phyloP scores from a whole-genome alignment of 2,113 vertebrate genomes.

The Pelodiscus sinensis region DNA sequence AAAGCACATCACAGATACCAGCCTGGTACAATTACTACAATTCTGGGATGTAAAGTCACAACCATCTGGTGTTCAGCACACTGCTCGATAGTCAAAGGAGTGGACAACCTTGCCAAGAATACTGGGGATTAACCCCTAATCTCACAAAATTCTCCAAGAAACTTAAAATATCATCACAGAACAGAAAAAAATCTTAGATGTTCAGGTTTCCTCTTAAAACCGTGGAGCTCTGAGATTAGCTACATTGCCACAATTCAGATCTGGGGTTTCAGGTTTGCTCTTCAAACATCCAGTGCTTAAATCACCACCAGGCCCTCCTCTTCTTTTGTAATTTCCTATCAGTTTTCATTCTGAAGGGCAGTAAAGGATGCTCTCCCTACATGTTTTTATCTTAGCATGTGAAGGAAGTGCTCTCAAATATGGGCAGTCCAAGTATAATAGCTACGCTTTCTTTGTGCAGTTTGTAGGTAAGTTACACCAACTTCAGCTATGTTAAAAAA shows the following conservation, averaged over 20 bases:
- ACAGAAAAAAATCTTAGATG: slow-evolving; percentile 47
- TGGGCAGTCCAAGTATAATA: rapidly evolving
- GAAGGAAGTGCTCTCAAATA: neutral
- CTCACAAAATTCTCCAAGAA: neutral
- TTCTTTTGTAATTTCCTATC: neutral
- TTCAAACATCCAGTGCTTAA: slow-evolving; percentile 31
- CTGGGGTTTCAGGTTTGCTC: neutral
- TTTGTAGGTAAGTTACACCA: neutral
- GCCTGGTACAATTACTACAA: neutral
- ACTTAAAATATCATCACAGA: slow-evolving; percentile 31
- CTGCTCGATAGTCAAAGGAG: slow-evolving; percentile 51
- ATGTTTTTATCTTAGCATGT: neutral
- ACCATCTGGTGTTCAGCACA: slow-evolving; percentile 43
- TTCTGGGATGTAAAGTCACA: neutral
- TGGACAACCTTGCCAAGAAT: slow-evolving; percentile 49
- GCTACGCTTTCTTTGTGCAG: neutral
- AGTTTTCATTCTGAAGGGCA: slow-evolving; percentile 1
- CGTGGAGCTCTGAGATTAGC: neutral
- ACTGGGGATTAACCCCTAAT: neutral
- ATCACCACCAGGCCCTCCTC: slow-evolving; percentile 3
- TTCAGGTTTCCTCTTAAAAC: slow-evolving; percentile 41
- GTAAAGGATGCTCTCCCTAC: neutral
- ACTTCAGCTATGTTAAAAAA: neutral
- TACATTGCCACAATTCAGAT: slow-evolving; percentile 30
- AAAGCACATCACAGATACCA: neutral